Evolutionary conservation across 2,888 invertebrate genomes (phyloP).

Genomic region (Cerceris rybyensis): DNA sequence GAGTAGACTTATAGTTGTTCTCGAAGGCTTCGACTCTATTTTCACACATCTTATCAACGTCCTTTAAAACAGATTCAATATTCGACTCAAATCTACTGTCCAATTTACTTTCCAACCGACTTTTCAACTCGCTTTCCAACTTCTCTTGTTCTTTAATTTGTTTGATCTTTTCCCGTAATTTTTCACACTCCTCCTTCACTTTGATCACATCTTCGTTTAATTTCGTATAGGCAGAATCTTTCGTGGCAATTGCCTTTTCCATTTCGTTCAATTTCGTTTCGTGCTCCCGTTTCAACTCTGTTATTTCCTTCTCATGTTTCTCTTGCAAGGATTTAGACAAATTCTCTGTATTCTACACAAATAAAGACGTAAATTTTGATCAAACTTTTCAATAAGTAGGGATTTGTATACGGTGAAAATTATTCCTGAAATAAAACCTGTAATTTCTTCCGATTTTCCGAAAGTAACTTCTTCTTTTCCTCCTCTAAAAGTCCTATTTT

Average conservation of each 20-base stretch:
- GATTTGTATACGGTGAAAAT: background rate
- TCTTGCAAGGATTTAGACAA: slow-evolving; percentile 7
- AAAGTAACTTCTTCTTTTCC: slow-evolving; percentile 33
- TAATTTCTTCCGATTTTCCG: slow-evolving; percentile 22
- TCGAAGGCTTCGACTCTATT: background rate
- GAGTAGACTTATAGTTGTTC: background rate
- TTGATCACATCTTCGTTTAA: slow-evolving; percentile 24
- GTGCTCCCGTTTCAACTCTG: slow-evolving; percentile 9
- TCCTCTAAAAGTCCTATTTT: slow-evolving; percentile 27
- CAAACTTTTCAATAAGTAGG: background rate
- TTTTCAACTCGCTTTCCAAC: background rate
- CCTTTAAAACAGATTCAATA: background rate
- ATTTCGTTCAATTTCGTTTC: slow-evolving; percentile 22
- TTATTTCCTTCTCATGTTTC: slow-evolving; percentile 16
- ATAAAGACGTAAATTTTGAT: background rate
- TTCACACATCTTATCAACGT: background rate
- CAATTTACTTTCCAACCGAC: background rate
- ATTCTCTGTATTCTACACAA: slow-evolving; percentile 22
- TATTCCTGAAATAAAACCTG: slow-evolving; percentile 20
- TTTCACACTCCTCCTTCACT: slow-evolving; percentile 1
- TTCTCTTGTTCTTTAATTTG: background rate
- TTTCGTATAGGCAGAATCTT: slow-evolving; percentile 3
- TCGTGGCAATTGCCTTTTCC: background rate
- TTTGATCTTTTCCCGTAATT: background rate
- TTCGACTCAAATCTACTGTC: background rate